Evolutionary conservation across 2,113 vertebrate genomes (phyloP), one percentile per base, ranked within the genome.

Genomic region (Gila orcuttii): DNA sequence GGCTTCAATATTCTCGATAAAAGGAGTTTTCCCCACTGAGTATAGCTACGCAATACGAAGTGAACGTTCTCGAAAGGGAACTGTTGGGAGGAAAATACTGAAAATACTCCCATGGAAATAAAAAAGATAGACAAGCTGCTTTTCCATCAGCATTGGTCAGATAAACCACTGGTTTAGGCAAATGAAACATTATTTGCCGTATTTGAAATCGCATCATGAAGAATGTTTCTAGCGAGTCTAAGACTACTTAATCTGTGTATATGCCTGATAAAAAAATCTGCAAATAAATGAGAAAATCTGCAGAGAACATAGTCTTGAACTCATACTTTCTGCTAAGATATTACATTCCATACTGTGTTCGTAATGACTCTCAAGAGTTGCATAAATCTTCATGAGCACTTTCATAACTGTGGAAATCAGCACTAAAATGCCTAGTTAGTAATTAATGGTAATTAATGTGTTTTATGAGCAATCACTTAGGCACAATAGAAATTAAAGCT

Each of bases 401-500:
- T 77, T 73, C 21, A 82, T 83, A 85, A 85, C 78, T 84, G 73
- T 86, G 74, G 86, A 87, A 87, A 85, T 57, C 64, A 68, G 60
- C 60, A 55, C 23, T 25, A 83, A 85, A 85, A 68, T 7, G 19
- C 36, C 86, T 71, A 52, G 75, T 80, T 59, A 74, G 89, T 89
- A 62, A 84, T 76, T 33, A 86, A 91, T 89, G 55, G 89, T 90
- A 71, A 84, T 76, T 52, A 86, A 91, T 88, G 55, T 69, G n/a
- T 11, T 25, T 33, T 68, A 73, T 52, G 17, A 73, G 75, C 50
- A 64, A 28, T 11, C n/a, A 64, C 23, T 45, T 10, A 52, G 64
- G 11, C 42, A 52, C 45, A 68, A n/a, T 69, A 28, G 62, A 82
- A 82, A 69, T 36, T 4, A 52, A 82, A 52, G 28, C 19, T 33